Base-by-base conservation (phyloP, 2,888 invertebrate species). In the Cheilosia grossa region DNA sequence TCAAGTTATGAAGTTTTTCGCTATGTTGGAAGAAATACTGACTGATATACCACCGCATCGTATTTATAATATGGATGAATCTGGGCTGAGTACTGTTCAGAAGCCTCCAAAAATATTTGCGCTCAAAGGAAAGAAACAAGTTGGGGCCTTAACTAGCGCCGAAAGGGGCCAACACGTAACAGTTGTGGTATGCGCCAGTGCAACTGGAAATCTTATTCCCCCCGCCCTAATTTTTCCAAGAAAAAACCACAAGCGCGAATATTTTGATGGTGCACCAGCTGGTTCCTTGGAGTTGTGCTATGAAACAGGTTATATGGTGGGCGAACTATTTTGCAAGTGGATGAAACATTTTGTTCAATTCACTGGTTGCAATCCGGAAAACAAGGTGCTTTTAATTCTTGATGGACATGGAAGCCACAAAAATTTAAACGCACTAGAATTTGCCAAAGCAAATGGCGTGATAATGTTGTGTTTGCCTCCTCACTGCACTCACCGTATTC, bases 61-160 rank as follows among this genome's bases (percentile, higher is more conserved):
- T 21, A 21, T 21, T 21, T 21, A 21, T 30, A 30, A 30, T 30
- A 30, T 30, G 30, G 21, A 49, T 49, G 49, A 49, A 49, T 49
- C 49, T 19, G 21, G 10, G 19, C 49, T 49, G 49, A 49, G 49
- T 21, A 49, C 10, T 49, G 21, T 49, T 49, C 49, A 59, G 4
- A 70, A 47, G 37, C 58, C 70, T 59, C 47, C n/a, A 44, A 70
- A 47, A 58, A 59, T 59, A 24, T 33, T 70, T 58, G 49, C 70
- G 10, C 19, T 59, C 15, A 70, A 47, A 59, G 47, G 59, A 37
- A 58, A 58, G 51, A 72, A 72, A 53, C 59, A 51, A 51, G 37
- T 61, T 49, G 59, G 59, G 30, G 70, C 47, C 15, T 51, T 72
- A 15, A 72, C 51, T 33, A 51, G 51, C 30, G n/a, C 49, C 17